Percentiles rank a stretch among this genome's conserved stretches.
phyloP scores from a whole-genome alignment of 2,113 vertebrate genomes.

The Laticauda laticaudata region DNA sequence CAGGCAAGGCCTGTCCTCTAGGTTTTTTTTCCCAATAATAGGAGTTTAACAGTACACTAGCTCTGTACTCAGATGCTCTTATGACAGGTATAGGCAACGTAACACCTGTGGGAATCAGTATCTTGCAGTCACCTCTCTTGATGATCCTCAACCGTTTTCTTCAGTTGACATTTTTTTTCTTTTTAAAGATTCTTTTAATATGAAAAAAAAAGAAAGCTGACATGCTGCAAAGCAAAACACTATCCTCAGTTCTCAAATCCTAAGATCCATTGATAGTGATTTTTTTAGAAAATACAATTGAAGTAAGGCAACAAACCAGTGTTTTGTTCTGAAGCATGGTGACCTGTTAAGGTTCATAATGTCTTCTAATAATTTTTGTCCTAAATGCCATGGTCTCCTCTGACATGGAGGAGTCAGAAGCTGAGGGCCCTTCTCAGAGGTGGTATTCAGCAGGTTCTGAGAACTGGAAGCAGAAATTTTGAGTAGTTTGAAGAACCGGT shows the following conservation, averaged over 20 bases:
- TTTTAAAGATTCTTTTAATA: neutral
- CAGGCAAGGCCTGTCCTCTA: neutral
- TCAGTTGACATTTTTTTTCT: neutral
- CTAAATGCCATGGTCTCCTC: neutral
- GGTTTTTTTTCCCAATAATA: neutral
- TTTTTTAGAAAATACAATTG: neutral
- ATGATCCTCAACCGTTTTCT: neutral
- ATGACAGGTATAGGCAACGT: neutral
- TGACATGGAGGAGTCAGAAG: neutral
- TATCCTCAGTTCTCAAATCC: neutral
- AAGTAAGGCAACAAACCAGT: neutral
- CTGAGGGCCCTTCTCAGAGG: neutral
- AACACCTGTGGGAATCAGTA: neutral
- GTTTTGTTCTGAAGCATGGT: neutral
- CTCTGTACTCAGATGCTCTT: neutral
- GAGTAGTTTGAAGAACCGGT: too few species aligned
- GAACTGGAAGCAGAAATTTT: too few species aligned
- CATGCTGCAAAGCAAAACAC: neutral
- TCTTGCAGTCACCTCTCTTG: neutral
- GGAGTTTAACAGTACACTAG: neutral
- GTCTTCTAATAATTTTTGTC: neutral
- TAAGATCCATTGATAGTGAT: neutral
- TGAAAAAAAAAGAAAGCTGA: neutral
- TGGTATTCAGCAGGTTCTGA: too few species aligned
- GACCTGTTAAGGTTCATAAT: neutral